Base-by-base conservation (phyloP, 2,797 vertebrate genomes). In the Nyctibius grandis region DNA sequence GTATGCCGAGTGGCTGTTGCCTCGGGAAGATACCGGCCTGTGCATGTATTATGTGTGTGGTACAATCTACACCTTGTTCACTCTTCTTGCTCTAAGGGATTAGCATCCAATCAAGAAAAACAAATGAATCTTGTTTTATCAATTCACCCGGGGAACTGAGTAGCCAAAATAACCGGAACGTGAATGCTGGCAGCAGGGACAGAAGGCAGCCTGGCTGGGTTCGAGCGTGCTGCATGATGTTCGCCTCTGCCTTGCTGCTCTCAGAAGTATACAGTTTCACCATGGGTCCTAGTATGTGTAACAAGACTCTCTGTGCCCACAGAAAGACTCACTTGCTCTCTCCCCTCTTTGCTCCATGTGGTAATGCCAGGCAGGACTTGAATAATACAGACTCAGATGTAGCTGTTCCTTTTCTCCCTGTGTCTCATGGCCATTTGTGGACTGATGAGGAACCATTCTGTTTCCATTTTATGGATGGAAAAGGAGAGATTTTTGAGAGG, bases 391-490 rank as follows among this genome's bases (percentile, higher is more conserved):
- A 4, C 22, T 28, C 9, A 12, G 57, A 47, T 29, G 38, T 48
- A 44, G 45, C 54, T 36, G 6, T 28, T 73, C 33, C 60, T 92
- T 74, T 79, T 47, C 51, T 68, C 50, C 25, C 3, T 11, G 0
- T 14, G 12, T 68, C 56, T 87, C 22, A 5, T 0, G 6, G 45
- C 61, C 53, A 20, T 89, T 80, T 96, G 53, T 0, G 0, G 75
- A 23, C 20, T 12, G 72, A 40, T 40, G 60, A 74, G 63, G 53
- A 91, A 57, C 61, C 6, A 3, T 72, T 75, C 85, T 54, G 29
- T 78, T 91, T 53, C 84, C 72, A 73, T 94, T 89, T 65, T 81
- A 64, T 56, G 61, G 78, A 77, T 38, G 53, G 74, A 76, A 85
- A 84, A 83, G 45, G 56, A 82, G 31, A 76, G 38, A 45, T 83